Percentiles rank a stretch among this genome's conserved stretches.
Evolutionary conservation across 2,888 invertebrate genomes (phyloP).

Genomic region (Mongoloraphidia duomilia): DNA sequence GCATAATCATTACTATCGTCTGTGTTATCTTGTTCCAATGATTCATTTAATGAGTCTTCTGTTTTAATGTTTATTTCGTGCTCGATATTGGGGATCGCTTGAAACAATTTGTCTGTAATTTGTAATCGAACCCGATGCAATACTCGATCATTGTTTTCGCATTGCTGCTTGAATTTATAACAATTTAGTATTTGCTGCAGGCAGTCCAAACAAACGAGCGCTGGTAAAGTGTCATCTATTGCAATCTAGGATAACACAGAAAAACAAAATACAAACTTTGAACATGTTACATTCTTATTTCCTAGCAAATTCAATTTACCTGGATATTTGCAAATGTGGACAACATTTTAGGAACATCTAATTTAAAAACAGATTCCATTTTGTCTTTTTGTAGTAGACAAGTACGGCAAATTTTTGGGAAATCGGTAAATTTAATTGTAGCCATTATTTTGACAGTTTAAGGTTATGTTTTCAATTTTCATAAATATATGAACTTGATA

Average conservation of each 20-base stretch:
- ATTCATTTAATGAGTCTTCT: background rate
- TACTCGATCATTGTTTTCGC: background rate
- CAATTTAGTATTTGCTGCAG: background rate
- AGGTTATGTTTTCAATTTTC: too few species aligned
- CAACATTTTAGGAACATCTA: background rate
- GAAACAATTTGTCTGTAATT: background rate
- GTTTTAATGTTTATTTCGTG: too few species aligned
- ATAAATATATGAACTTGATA: too few species aligned
- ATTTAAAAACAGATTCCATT: background rate
- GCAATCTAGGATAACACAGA: background rate
- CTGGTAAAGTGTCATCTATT: background rate
- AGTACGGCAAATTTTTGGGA: background rate
- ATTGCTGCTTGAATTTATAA: background rate
- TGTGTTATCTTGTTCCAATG: background rate
- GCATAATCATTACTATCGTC: background rate
- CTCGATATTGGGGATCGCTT: background rate
- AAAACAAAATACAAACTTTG: background rate
- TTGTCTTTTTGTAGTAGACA: background rate
- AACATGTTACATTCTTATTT: background rate
- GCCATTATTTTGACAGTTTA: too few species aligned
- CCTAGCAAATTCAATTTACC: background rate
- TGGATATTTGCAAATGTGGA: background rate
- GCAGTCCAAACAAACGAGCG: background rate
- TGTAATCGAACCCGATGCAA: background rate
- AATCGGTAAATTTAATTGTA: background rate